Conservation (phyloP, 2,797 vertebrate genomes). For the Malacoraja senta region DNA sequence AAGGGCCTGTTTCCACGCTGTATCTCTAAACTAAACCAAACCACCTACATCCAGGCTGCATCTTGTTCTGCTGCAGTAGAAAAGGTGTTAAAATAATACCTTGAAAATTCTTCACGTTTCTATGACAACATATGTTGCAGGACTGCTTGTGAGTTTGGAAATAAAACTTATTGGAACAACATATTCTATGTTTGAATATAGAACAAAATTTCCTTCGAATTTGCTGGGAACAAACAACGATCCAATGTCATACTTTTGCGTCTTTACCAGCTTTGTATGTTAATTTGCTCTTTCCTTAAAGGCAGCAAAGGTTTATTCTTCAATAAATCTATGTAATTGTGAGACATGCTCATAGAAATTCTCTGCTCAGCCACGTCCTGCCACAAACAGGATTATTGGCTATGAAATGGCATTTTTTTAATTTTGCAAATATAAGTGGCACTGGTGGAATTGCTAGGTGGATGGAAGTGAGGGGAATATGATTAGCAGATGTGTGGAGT, state of each 20-base stretch:
- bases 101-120: background rate
- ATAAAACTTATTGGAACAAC: background rate
- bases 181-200: too few species aligned
- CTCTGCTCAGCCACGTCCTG: too few species aligned
- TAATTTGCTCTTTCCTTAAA: background rate
- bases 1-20: too few species aligned
- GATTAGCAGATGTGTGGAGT: too few species aligned
- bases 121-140: background rate
- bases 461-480: too few species aligned
- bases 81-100: background rate
- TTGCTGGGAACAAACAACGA: background rate
- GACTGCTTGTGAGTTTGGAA: background rate
- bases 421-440: too few species aligned
- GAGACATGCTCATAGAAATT: background rate
- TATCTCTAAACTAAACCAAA: too few species aligned
- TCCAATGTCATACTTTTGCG: background rate
- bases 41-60: background rate
- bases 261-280: background rate
- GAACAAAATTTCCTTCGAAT: too few species aligned
- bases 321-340: background rate
- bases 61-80: background rate
- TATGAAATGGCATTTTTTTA: too few species aligned
- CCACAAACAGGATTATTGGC: too few species aligned
- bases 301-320: background rate
- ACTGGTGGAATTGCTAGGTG: too few species aligned